Evolutionary conservation across 2,113 vertebrate genomes (phyloP).

Genomic region (Amphilophus citrinellus): DNA sequence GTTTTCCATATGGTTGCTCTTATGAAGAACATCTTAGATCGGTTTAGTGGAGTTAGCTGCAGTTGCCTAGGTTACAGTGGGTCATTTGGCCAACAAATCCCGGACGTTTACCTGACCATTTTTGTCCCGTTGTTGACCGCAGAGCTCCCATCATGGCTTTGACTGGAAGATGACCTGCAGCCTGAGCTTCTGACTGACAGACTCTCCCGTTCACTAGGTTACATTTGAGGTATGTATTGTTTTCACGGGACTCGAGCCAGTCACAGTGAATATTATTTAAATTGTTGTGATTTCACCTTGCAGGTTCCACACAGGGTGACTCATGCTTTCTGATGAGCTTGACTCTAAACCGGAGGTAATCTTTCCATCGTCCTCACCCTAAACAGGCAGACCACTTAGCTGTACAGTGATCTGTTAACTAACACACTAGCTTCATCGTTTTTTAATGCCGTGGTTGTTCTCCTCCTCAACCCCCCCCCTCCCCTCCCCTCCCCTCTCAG

Average conservation of each 20-base stretch:
- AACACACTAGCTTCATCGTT: not conserved
- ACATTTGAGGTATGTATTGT: conserved; percentile 28
- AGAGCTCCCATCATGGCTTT: conserved; percentile 44
- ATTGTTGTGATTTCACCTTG: conserved; percentile 1
- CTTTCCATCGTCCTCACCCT: not conserved
- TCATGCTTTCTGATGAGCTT: conserved; percentile 99
- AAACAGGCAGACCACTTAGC: not conserved
- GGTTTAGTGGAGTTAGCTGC: not conserved
- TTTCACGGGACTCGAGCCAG: not conserved
- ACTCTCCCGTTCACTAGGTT: conserved; percentile 21
- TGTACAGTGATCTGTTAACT: not conserved
- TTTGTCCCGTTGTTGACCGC: not conserved
- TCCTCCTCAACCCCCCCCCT: not conserved
- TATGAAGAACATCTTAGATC: not conserved
- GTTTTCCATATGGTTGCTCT: not conserved
- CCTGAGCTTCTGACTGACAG: conserved; percentile 38
- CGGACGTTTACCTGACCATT: not conserved
- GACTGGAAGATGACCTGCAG: conserved; percentile 62
- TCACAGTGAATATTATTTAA: not conserved
- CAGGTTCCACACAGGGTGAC: conserved; percentile 88
- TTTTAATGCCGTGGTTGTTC: not conserved
- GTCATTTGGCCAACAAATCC: not conserved
- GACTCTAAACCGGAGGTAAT: conserved; percentile 98
- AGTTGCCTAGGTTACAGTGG: not conserved
- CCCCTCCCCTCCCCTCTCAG: conserved; percentile 65